Evolutionary conservation across 2,797 vertebrate species (phyloP).

Genomic region (Hemibagrus guttatus): DNA sequence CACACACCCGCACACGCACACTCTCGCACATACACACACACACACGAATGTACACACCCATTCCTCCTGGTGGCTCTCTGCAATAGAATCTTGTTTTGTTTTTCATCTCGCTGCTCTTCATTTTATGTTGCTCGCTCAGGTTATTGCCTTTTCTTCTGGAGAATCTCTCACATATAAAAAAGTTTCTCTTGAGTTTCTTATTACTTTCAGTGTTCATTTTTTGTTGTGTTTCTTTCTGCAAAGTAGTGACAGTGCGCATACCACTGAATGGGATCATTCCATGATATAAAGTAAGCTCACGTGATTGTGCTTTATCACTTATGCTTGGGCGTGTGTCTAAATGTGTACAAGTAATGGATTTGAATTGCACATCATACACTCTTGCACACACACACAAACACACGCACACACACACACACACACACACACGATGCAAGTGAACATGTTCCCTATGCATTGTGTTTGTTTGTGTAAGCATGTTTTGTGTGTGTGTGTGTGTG

Average conservation of each 20-base stretch:
- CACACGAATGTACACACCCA: not conserved
- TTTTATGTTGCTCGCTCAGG: slow-evolving; percentile 26
- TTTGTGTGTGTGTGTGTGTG: slow-evolving; percentile 34
- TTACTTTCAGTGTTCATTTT: not conserved
- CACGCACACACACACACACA: slow-evolving; percentile 33
- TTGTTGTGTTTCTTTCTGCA: not conserved
- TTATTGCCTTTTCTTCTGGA: slow-evolving; percentile 31
- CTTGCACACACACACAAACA: slow-evolving; percentile 34
- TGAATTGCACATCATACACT: slow-evolving; percentile 26
- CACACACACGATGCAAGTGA: slow-evolving; percentile 48
- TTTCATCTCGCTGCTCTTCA: slow-evolving; percentile 32
- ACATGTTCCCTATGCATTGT: slow-evolving; percentile 42
- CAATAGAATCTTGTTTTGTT: slow-evolving; percentile 27
- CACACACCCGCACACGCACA: slow-evolving; percentile 47
- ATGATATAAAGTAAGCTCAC: not conserved
- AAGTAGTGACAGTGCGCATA: not conserved
- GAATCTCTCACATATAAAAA: slow-evolving; percentile 5
- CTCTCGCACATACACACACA: slow-evolving; percentile 4
- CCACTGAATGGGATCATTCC: slow-evolving; percentile 3
- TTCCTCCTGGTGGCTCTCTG: slow-evolving; percentile 50
- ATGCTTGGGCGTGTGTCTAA: not conserved
- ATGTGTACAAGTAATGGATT: slow-evolving; percentile 2
- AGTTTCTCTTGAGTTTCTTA: slow-evolving; percentile 37
- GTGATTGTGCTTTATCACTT: not conserved
- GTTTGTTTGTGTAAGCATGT: not conserved